Percentiles rank a stretch among this genome's conserved stretches.
Evolutionary conservation across 2,113 vertebrate genomes (phyloP).

Genomic region (Alexandromys fortis): DNA sequence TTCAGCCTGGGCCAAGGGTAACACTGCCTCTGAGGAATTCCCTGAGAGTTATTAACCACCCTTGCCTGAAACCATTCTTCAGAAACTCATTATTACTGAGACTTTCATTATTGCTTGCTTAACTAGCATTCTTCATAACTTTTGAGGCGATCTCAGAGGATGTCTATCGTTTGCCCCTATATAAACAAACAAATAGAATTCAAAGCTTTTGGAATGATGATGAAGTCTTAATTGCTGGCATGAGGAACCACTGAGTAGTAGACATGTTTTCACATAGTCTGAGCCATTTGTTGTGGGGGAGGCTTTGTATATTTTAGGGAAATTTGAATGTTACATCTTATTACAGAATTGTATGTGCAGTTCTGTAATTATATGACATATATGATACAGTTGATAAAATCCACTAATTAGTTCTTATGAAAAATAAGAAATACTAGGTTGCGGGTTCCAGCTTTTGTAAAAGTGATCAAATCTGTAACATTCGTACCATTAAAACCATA

Average conservation of each 20-base stretch:
- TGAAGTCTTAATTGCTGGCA: conserved; percentile 18
- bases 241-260: neutral
- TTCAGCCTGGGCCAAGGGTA: neutral
- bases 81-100: neutral
- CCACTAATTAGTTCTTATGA: neutral
- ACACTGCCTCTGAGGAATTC: neutral
- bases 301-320: conserved; percentile 27
- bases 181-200: conserved; percentile 11
- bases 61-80: neutral
- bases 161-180: neutral
- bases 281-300: neutral
- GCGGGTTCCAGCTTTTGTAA: neutral
- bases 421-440: neutral
- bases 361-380: conserved; percentile 32
- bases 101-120: neutral
- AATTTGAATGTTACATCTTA: conserved; percentile 48
- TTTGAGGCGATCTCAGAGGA: conserved; percentile 23
- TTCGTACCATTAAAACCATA: neutral
- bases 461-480: neutral
- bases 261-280: neutral
- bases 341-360: neutral
- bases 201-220: neutral
- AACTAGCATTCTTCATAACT: conserved; percentile 9
- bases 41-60: neutral
- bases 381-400: conserved; percentile 8